phyloP scores from a whole-genome alignment of 2,113 vertebrate species.

The Mobula hypostoma region DNA sequence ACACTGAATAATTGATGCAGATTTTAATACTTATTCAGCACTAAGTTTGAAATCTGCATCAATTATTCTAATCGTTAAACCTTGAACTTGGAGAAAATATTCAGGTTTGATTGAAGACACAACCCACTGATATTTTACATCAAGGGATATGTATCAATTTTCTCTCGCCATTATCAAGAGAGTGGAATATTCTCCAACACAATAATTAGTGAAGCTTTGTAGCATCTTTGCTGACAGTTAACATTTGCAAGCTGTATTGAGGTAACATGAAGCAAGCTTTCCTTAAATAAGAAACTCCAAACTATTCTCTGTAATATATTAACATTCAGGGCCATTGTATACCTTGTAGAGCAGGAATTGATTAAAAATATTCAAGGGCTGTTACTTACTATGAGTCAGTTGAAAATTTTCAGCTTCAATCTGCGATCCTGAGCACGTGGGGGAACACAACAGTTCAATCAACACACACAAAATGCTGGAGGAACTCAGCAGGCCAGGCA shows the following conservation, averaged over 20 bases:
- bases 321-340: neutral
- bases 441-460: neutral
- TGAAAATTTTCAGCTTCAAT: neutral
- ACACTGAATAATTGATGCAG: neutral
- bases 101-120: no score
- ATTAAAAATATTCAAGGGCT: no score
- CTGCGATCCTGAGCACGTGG: neutral
- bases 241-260: neutral
- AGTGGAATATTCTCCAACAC: neutral
- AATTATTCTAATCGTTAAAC: neutral
- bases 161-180: neutral
- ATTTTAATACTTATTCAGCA: constrained; percentile 28
- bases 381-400: no score
- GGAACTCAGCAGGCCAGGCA: no score
- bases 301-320: neutral
- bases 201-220: neutral
- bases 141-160: neutral
- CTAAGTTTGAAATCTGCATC: neutral
- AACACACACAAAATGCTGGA: no score
- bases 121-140: no score
- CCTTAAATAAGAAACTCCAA: neutral
- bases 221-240: neutral
- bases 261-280: neutral
- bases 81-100: neutral
- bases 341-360: no score